Base-by-base conservation (phyloP, 2,888 invertebrate species). In the Chironomus tentans region DNA sequence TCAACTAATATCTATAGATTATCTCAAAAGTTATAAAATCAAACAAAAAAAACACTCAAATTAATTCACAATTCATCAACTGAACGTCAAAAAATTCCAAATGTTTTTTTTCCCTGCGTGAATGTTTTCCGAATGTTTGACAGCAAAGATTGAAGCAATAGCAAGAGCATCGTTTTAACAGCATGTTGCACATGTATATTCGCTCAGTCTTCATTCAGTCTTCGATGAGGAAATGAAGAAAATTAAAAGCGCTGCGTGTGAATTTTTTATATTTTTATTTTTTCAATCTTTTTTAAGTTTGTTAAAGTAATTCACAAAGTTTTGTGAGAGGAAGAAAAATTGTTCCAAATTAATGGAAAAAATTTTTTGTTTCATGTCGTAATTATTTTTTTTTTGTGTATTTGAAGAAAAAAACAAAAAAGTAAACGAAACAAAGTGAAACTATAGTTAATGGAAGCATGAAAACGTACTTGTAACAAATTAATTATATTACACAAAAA, bases 151-250 rank as follows among this genome's bases (percentile, higher is more conserved):
- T 65, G 4, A 4, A 65, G 21, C 65, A 65, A 21, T 24, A 56
- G 56, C 18, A 65, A 21, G 5, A 13, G 22, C 65, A 65, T 24
- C 65, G 65, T 65, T 65, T 65, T 24, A 65, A 65, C 22, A 65
- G 65, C 18, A 65, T 24, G 65, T 65, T 65, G 22, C 18, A 15
- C 56, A 22, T 13, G 7, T 65, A 13, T 65, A 38, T 65, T 65
- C 65, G 12, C 24, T 65, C 65, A 65, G 65, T 65, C 65, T 46
- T 72, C 72, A 72, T 62, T 74, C 74, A 74, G 74, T 74, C 74
- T 74, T 74, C 74, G 65, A 18, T 68, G 74, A 74, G 74, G 74
- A 74, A 74, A 74, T 74, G 74, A 74, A 74, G 65, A 21, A 21
- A 56, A 56, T 7, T 56, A 56, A n/a, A 56, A 56, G 18, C 5